These are phyloP conservation scores for Brachionus paranguensis DNA, from an alignment of 1,140 invertebrate genomes.

Conservation along the genomic window DNA sequence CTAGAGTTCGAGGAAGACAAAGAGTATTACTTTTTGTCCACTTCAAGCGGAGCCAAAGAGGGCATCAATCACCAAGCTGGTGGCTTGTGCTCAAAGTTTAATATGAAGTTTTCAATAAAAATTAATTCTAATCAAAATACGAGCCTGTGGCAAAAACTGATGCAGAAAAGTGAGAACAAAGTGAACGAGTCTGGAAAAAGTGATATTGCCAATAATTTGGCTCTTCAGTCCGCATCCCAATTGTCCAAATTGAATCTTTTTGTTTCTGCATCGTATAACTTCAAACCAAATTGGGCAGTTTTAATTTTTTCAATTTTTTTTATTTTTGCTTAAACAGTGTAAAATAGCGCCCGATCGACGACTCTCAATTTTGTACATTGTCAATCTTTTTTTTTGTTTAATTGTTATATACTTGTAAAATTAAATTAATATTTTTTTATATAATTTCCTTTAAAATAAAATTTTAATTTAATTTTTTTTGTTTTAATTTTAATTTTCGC, in stretches of 20 bases:
- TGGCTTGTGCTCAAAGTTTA: constrained; percentile 33
- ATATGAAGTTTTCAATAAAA: constrained; percentile 35
- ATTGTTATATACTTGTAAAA: background rate
- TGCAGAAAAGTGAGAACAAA: background rate
- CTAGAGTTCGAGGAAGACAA: constrained; percentile 33
- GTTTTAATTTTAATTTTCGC: background rate
- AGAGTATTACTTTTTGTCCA: constrained; percentile 39
- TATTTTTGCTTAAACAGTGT: background rate
- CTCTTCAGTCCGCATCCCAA: background rate
- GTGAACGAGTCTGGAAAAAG: background rate
- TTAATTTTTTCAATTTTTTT: background rate
- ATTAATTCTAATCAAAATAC: constrained; percentile 34
- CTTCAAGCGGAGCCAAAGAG: background rate
- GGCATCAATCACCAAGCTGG: constrained; percentile 24
- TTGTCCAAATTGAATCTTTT: constrained; percentile 8
- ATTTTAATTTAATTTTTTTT: background rate
- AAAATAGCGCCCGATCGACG: background rate
- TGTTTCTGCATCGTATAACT: background rate
- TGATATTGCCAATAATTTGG: background rate
- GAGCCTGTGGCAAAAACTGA: background rate
- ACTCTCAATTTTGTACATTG: background rate
- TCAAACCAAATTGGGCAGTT: background rate
- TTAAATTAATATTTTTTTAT: background rate
- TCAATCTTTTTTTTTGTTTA: background rate
- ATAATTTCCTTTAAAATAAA: background rate